Conservation (phyloP, 2,797 vertebrate genomes). For the Peromyscus attwateri region DNA sequence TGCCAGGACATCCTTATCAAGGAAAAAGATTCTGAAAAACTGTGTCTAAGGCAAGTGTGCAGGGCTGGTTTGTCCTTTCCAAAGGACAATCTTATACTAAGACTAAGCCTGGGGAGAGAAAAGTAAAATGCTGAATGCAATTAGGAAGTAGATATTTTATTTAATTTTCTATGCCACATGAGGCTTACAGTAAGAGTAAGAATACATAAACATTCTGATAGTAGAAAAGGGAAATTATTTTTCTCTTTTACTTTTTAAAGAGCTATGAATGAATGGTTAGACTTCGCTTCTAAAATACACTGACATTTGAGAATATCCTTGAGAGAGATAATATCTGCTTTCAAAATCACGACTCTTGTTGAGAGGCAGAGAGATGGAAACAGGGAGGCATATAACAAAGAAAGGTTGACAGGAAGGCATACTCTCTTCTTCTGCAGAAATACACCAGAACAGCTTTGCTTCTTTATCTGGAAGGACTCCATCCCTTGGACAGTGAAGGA, state of each 20-base stretch:
- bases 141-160: neutral
- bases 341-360: neutral
- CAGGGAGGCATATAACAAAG: neutral
- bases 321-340: neutral
- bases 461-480: neutral
- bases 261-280: neutral
- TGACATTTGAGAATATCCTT: neutral
- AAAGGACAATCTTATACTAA: neutral
- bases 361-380: neutral
- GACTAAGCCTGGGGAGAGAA: neutral
- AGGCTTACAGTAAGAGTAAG: neutral
- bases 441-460: neutral
- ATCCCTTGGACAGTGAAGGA: neutral
- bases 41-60: neutral
- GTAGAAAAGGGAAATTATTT: neutral
- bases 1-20: neutral
- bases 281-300: neutral
- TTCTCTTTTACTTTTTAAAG: neutral
- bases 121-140: neutral
- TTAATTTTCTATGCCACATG: neutral
- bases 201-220: neutral
- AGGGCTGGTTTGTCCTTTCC: neutral
- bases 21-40: neutral
- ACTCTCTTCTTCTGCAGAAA: neutral
- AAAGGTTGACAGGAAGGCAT: neutral